Percentiles rank a stretch among this genome's conserved stretches.
These are phyloP conservation scores for Chelonia mydas DNA, from an alignment of 2,797 vertebrate genomes.

Conservation along the genomic window DNA sequence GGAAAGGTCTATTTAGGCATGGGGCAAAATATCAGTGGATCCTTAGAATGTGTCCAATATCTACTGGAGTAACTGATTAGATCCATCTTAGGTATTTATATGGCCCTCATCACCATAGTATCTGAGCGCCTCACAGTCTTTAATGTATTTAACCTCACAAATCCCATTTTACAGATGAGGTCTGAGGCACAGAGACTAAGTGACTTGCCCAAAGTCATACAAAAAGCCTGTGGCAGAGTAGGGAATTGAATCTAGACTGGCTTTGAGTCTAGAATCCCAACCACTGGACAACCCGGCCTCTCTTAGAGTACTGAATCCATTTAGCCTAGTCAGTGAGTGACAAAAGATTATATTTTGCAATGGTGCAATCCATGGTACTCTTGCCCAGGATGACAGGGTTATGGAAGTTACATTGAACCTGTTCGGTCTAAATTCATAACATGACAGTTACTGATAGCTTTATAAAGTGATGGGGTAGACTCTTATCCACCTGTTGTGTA, in stretches of 20 bases:
- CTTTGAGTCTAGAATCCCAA: background rate
- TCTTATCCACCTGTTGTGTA: background rate
- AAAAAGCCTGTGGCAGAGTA: background rate
- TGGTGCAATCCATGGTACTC: background rate
- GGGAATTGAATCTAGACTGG: background rate
- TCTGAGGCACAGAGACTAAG: background rate
- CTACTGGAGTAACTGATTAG: background rate
- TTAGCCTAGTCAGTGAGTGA: background rate
- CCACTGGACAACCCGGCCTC: background rate
- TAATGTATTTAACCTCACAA: background rate
- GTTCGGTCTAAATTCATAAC: accelerated
- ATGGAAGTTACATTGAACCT: accelerated
- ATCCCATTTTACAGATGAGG: background rate
- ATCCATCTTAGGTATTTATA: background rate
- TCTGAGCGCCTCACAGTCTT: background rate
- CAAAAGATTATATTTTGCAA: background rate
- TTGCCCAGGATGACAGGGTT: background rate
- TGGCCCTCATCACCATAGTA: background rate
- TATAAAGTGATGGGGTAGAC: background rate
- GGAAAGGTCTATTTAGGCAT: background rate
- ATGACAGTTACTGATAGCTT: background rate
- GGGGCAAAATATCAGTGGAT: background rate
- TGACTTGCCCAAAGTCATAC: background rate
- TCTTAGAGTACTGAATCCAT: background rate
- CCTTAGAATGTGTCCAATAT: background rate